A percentile compares a stretch with the other conserved stretches of the same genome.
Conservation (phyloP, 2,797 vertebrate species). For the Columba guinea region DNA sequence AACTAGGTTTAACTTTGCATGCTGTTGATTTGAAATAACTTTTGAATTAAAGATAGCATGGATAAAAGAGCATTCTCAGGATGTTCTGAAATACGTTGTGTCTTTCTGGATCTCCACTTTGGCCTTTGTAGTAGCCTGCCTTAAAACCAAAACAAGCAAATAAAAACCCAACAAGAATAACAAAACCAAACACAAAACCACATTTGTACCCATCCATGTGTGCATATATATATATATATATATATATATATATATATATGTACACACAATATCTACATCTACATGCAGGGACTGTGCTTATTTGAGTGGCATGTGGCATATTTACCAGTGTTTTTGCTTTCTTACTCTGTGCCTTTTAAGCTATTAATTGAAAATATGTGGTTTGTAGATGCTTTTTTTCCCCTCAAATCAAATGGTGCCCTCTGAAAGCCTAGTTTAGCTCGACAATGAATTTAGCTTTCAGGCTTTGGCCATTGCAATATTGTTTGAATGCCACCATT, state of each 20-base stretch:
- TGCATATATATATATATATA: accelerated
- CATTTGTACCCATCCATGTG: neutral
- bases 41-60: slow-evolving; percentile 35
- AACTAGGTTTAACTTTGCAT: slow-evolving; percentile 51
- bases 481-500: slow-evolving; percentile 69
- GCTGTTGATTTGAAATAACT: slow-evolving; percentile 40
- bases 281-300: neutral
- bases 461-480: slow-evolving; percentile 57
- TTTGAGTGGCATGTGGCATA: neutral
- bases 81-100: neutral
- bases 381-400: slow-evolving; percentile 45
- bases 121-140: neutral
- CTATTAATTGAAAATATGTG: slow-evolving; percentile 61
- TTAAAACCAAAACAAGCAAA: neutral
- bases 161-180: neutral
- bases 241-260: no score
- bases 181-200: neutral
- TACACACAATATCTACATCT: neutral
- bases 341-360: slow-evolving; percentile 48
- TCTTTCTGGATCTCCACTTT: neutral
- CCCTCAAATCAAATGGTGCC: slow-evolving; percentile 47
- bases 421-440: slow-evolving; percentile 60
- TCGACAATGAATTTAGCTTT: slow-evolving; percentile 65
- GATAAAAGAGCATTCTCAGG: neutral
- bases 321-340: slow-evolving; percentile 32